phyloP scores from a whole-genome alignment of 2,113 vertebrate genomes.

The Microtus oregoni region DNA sequence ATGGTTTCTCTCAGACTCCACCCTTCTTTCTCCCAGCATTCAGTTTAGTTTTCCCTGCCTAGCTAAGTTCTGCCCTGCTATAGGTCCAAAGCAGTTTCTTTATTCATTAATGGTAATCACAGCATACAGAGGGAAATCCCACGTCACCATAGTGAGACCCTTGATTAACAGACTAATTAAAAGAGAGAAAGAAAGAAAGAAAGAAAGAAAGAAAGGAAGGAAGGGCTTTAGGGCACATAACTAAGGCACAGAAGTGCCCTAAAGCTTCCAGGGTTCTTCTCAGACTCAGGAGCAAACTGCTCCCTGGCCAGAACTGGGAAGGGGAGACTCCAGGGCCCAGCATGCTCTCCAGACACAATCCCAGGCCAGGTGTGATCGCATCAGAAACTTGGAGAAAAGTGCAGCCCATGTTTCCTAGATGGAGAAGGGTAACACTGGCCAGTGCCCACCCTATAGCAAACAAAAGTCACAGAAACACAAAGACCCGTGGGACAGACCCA shows the following conservation, averaged over 20 bases:
- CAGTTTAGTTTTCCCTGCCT: no score
- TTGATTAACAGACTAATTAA: not conserved
- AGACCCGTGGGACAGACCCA: not conserved
- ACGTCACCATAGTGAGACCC: no score
- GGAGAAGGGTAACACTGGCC: not conserved
- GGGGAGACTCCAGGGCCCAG: not conserved
- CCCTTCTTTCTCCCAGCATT: no score
- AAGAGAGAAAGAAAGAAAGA: accelerated
- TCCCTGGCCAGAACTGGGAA: not conserved
- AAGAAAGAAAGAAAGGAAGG: no score
- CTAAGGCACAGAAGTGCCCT: not conserved
- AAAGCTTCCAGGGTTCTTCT: no score
- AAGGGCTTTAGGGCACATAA: not conserved
- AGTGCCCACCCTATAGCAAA: not conserved
- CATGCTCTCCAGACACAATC: not conserved
- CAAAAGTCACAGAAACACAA: not conserved
- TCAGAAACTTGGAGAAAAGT: no score
- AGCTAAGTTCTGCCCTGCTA: no score
- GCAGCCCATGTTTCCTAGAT: not conserved
- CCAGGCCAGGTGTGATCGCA: no score
- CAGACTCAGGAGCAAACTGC: not conserved
- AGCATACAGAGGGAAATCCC: no score
- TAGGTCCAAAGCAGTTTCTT: no score
- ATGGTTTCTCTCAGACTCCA: no score
- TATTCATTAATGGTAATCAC: no score